These are phyloP conservation scores for Gymnarchus niloticus DNA, from an alignment of 2,113 vertebrate species.

Conservation along the genomic window DNA sequence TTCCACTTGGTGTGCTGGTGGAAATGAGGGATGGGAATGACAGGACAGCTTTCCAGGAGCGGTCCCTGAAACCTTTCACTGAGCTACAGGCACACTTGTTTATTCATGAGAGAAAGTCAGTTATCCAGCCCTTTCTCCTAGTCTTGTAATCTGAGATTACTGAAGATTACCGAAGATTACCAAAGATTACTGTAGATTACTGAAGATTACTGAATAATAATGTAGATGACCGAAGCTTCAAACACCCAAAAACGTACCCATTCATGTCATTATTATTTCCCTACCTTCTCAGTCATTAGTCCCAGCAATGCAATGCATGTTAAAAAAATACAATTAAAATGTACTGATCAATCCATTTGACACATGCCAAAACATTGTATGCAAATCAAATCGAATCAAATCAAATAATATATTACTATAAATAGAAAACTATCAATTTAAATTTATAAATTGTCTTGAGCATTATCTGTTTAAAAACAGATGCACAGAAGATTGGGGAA, in stretches of 20 bases:
- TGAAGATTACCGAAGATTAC: too few species aligned
- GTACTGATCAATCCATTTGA: neutral
- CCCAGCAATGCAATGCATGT: too few species aligned
- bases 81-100: slow-evolving; percentile 40
- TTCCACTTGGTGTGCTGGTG: slow-evolving; percentile 45
- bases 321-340: neutral
- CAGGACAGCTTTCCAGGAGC: slow-evolving; percentile 61
- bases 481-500: neutral
- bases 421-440: neutral
- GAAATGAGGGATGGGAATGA: slow-evolving; percentile 53
- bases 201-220: too few species aligned
- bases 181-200: too few species aligned
- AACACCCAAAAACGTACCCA: too few species aligned
- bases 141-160: neutral
- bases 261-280: too few species aligned
- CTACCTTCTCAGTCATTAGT: neutral
- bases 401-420: neutral
- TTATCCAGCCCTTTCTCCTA: neutral
- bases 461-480: neutral
- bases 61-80: slow-evolving; percentile 46
- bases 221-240: too few species aligned
- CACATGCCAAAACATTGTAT: neutral
- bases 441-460: neutral
- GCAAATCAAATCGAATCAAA: neutral
- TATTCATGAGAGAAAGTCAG: neutral